phyloP scores from a whole-genome alignment of 1,140 invertebrate species.

The Homarus americanus region DNA sequence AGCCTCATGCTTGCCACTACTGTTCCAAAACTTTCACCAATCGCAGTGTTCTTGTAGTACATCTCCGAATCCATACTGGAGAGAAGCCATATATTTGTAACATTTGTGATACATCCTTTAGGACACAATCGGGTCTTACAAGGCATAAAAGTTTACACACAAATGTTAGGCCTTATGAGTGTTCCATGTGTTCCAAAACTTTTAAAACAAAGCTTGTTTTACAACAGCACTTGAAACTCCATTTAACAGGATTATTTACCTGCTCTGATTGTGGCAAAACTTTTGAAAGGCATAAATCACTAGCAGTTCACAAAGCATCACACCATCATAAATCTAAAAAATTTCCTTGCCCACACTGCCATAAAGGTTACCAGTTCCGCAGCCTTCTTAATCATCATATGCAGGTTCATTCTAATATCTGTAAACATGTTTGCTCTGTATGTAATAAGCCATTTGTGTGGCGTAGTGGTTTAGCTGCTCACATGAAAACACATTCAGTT shows the following conservation, averaged over 20 bases:
- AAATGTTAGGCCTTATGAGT: conserved; percentile 37
- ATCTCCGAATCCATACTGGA: conserved; percentile 47
- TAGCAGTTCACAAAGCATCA: conserved; percentile 53
- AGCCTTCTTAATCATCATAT: conserved; percentile 54
- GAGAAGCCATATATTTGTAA: conserved; percentile 42
- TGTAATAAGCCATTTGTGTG: conserved; percentile 50
- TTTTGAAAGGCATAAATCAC: conserved; percentile 47
- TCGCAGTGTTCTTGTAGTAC: conserved; percentile 55
- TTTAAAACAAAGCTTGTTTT: conserved; percentile 60
- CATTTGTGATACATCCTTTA: conserved; percentile 37
- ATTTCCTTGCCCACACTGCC: conserved; percentile 50
- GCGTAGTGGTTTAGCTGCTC: conserved; percentile 57
- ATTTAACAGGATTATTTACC: conserved; percentile 57
- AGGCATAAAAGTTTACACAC: conserved; percentile 48
- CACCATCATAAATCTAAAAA: conserved; percentile 47
- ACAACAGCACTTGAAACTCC: conserved; percentile 60
- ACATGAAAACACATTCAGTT: conserved; percentile 58
- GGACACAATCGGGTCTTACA: conserved; percentile 29
- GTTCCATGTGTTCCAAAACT: conserved; percentile 57
- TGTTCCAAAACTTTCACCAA: conserved; percentile 50
- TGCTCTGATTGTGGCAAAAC: conserved; percentile 56
- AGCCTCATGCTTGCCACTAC: conserved; percentile 42
- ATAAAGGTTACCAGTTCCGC: conserved; percentile 43
- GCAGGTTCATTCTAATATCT: conserved; percentile 52
- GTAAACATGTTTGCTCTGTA: conserved; percentile 49